A percentile compares a stretch with the other conserved stretches of the same genome.
Evolutionary conservation across 2,797 vertebrate species (phyloP).

Genomic region (Phataginus tetradactyla): DNA sequence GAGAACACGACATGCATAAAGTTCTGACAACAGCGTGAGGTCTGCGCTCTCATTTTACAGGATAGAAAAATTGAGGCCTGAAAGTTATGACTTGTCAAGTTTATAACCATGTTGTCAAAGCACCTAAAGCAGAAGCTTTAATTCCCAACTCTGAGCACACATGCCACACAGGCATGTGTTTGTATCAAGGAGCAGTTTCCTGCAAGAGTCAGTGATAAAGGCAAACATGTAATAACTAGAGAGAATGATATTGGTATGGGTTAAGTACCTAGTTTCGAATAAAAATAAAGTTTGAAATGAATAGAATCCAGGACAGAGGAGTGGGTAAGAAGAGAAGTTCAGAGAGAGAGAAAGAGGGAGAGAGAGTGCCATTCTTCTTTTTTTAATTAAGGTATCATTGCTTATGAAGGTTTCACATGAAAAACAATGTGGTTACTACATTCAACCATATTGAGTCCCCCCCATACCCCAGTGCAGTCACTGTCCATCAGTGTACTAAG

Average conservation of each 20-base stretch:
- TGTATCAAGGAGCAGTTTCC: not conserved
- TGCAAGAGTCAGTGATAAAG: fast-evolving
- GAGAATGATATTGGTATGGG: not conserved
- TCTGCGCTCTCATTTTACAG: not conserved
- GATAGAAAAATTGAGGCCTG: not conserved
- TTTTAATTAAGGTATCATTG: not conserved
- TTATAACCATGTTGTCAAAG: not conserved
- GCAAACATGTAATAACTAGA: not conserved
- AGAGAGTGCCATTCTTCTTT: not conserved
- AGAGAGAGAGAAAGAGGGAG: not conserved
- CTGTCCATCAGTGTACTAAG: no score
- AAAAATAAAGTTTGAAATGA: not conserved
- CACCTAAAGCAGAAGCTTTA: not conserved
- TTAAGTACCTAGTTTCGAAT: not conserved
- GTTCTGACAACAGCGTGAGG: not conserved
- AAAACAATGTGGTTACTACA: no score
- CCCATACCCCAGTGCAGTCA: no score
- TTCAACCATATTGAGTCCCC: no score
- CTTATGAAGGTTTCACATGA: no score
- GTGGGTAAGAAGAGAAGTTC: not conserved
- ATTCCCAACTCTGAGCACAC: not conserved
- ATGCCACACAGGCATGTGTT: not conserved
- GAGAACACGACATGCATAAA: not conserved
- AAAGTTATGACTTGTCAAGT: not conserved
- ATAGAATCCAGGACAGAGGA: not conserved